A percentile compares a stretch with the other conserved stretches of the same genome.
Evolutionary conservation across 2,888 invertebrate species (phyloP).

Genomic region (Platycheirus albimanus): DNA sequence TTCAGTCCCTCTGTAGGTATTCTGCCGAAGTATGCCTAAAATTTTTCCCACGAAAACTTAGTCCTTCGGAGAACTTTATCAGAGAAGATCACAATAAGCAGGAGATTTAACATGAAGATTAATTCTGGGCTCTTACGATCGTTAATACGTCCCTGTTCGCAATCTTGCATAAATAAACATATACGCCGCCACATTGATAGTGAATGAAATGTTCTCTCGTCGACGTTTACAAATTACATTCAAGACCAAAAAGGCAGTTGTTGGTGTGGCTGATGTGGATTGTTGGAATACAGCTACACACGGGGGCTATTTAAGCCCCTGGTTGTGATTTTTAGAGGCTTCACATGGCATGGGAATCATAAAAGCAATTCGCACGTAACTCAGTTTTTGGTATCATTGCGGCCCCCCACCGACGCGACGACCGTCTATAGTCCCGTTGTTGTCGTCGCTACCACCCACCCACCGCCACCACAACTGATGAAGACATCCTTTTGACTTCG

Average conservation of each 20-base stretch:
- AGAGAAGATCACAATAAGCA: too few species aligned
- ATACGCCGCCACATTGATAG: constrained; percentile 21
- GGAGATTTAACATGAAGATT: too few species aligned
- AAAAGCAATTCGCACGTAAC: constrained; percentile 73
- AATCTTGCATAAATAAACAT: constrained; percentile 18
- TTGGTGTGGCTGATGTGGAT: too few species aligned
- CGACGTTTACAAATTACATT: constrained; percentile 68
- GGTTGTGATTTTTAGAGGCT: constrained; percentile 57
- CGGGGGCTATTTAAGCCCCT: constrained; percentile 43
- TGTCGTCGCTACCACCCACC: background rate
- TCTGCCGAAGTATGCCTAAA: too few species aligned
- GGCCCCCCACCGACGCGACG: background rate
- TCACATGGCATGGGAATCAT: constrained; percentile 61
- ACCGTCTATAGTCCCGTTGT: too few species aligned
- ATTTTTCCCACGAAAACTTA: too few species aligned
- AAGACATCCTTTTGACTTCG: constrained; percentile 68
- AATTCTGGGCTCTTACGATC: background rate
- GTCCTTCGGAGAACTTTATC: too few species aligned
- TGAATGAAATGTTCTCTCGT: constrained; percentile 54
- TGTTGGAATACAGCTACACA: constrained; percentile 24
- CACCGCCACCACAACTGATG: constrained; percentile 44
- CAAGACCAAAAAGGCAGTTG: constrained; percentile 20
- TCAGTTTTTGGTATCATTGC: constrained; percentile 41
- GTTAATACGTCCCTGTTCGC: background rate
- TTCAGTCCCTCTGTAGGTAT: too few species aligned